phyloP scores from a whole-genome alignment of 2,797 vertebrate species.

The Lepus oiostolus region DNA sequence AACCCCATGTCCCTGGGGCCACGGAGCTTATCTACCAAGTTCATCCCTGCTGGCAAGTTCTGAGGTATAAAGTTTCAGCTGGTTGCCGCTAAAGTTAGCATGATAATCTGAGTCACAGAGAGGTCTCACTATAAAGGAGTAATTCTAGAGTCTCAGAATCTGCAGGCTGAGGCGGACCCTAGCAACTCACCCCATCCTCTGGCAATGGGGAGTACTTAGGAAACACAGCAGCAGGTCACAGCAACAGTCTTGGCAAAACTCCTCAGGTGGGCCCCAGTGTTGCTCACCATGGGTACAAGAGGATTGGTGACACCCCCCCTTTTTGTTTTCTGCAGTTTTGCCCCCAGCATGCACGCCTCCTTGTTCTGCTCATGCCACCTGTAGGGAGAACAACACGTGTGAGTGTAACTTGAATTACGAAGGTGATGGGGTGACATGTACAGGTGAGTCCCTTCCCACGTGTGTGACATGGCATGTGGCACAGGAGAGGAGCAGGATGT shows the following conservation, averaged over 20 bases:
- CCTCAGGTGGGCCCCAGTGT: not conserved
- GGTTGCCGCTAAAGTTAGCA: not conserved
- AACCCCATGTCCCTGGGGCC: not conserved
- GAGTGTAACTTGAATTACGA: conserved; percentile 93
- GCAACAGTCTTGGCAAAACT: not conserved
- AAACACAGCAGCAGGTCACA: not conserved
- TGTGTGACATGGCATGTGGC: accelerated
- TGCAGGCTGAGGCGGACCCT: not conserved
- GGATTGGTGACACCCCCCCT: not conserved
- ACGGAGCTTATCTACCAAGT: not conserved
- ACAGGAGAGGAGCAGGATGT: accelerated
- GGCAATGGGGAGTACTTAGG: not conserved
- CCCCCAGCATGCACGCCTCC: conserved; percentile 89
- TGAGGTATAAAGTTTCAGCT: not conserved
- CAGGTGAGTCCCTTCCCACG: conserved; percentile 87
- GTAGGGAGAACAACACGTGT: conserved; percentile 93
- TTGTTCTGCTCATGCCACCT: conserved; percentile 93
- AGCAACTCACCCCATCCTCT: not conserved
- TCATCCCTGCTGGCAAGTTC: not conserved
- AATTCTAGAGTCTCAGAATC: not conserved
- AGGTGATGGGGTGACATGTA: conserved; percentile 94
- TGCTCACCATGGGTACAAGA: too few relatives aligned
- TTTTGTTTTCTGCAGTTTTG: conserved; percentile 86
- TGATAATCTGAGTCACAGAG: not conserved
- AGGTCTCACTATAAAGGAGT: not conserved